Evolutionary conservation across 2,113 vertebrate species (phyloP).

Genomic region (Heterocephalus glaber): DNA sequence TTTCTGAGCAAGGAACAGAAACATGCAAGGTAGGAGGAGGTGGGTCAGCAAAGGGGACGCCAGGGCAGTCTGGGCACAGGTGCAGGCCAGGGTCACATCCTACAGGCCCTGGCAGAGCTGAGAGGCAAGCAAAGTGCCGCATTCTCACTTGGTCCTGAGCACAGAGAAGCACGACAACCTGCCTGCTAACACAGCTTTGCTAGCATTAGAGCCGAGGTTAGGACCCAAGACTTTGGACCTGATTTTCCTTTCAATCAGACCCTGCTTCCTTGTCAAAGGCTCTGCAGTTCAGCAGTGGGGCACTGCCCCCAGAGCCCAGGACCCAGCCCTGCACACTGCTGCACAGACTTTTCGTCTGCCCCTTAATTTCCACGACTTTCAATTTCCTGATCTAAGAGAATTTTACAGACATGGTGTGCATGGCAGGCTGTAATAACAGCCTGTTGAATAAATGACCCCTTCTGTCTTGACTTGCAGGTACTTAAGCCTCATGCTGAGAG

Average conservation of each 20-base stretch:
- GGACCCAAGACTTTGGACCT: not conserved
- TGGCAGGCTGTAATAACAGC: slow-evolving; percentile 24
- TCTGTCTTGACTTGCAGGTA: slow-evolving; percentile 53
- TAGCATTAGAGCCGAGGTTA: not conserved
- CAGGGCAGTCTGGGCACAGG: fast-evolving
- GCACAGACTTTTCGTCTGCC: not conserved
- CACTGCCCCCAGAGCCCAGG: not conserved
- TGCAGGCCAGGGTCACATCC: not conserved
- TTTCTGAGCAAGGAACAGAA: not conserved
- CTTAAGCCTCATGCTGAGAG: slow-evolving; percentile 58
- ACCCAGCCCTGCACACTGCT: not conserved
- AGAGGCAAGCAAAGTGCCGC: not conserved
- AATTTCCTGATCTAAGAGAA: slow-evolving; percentile 62
- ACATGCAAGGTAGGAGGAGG: not conserved
- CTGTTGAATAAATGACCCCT: slow-evolving; percentile 63
- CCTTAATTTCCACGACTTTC: slow-evolving; percentile 64
- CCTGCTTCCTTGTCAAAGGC: not conserved
- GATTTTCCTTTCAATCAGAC: not conserved
- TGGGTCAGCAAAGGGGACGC: fast-evolving
- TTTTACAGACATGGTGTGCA: not conserved
- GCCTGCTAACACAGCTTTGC: not conserved
- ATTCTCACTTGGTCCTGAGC: not conserved
- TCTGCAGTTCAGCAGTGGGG: not conserved
- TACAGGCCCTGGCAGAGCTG: not conserved
- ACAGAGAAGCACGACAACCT: not conserved